These are phyloP conservation scores for Saxicola maurus DNA, from an alignment of 2,797 vertebrate species.

Conservation along the genomic window DNA sequence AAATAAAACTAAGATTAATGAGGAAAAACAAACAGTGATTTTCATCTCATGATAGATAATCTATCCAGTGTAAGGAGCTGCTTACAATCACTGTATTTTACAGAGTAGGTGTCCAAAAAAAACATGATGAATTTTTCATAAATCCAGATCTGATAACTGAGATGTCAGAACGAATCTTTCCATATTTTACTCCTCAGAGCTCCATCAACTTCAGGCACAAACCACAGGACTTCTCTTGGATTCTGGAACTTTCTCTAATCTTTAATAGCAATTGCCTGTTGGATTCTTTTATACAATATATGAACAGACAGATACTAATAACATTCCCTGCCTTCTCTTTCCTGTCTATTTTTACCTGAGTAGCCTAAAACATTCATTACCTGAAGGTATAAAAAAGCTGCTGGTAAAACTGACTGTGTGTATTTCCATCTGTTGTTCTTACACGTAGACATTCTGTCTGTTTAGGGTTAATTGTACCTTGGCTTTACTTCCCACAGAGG, in stretches of 20 bases:
- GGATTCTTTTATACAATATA: neutral
- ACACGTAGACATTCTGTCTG: neutral
- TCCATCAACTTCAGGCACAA: neutral
- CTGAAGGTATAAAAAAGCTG: neutral
- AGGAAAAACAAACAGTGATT: neutral
- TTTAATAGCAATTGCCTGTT: neutral
- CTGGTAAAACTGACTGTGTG: neutral
- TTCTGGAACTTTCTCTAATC: neutral
- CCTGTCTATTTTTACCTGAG: neutral
- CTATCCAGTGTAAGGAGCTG: neutral
- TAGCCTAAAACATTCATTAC: neutral
- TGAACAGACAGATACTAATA: neutral
- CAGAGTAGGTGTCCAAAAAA: neutral
- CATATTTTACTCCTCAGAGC: neutral
- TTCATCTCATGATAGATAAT: neutral
- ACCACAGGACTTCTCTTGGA: neutral
- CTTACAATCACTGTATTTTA: neutral
- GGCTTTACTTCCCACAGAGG: neutral
- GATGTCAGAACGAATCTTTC: neutral
- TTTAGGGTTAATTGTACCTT: slow-evolving; percentile 5
- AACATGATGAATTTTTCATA: neutral
- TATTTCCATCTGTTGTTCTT: neutral
- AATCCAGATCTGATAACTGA: neutral
- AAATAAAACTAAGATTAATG: neutral
- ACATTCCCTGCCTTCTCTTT: neutral